These are phyloP conservation scores for Amazona guildingii DNA, from an alignment of 2,113 vertebrate genomes.

Conservation along the genomic window DNA sequence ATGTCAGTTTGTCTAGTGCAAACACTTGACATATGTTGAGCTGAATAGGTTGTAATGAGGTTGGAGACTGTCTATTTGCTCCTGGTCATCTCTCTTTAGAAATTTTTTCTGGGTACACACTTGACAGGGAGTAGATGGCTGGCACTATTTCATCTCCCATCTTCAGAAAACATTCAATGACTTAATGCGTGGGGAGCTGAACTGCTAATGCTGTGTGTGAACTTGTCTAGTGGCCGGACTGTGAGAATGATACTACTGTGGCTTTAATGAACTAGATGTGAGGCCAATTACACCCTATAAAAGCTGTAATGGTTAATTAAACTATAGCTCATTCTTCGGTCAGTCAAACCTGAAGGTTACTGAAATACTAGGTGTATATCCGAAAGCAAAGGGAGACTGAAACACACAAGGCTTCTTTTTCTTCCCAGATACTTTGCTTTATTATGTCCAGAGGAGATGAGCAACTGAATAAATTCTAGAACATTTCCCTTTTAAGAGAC, in stretches of 20 bases:
- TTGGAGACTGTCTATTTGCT: constrained; percentile 35
- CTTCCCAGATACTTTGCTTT: background rate
- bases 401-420: background rate
- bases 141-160: background rate
- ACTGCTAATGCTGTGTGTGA: background rate
- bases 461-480: background rate
- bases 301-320: constrained; percentile 51
- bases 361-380: background rate
- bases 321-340: background rate
- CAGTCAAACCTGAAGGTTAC: background rate
- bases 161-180: background rate
- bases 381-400: background rate
- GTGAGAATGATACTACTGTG: constrained; percentile 23
- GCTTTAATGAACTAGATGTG: constrained; percentile 31
- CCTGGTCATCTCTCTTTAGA: background rate
- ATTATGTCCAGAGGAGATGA: background rate
- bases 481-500: constrained; percentile 16
- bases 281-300: constrained; percentile 13
- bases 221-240: constrained; percentile 18
- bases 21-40: constrained; percentile 37
- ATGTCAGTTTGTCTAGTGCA: constrained; percentile 45
- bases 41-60: constrained; percentile 15
- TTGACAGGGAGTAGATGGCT: background rate
- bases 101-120: background rate
- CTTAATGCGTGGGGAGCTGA: background rate